phyloP scores from a whole-genome alignment of 2,113 vertebrate genomes.

The Noturus placidus region DNA sequence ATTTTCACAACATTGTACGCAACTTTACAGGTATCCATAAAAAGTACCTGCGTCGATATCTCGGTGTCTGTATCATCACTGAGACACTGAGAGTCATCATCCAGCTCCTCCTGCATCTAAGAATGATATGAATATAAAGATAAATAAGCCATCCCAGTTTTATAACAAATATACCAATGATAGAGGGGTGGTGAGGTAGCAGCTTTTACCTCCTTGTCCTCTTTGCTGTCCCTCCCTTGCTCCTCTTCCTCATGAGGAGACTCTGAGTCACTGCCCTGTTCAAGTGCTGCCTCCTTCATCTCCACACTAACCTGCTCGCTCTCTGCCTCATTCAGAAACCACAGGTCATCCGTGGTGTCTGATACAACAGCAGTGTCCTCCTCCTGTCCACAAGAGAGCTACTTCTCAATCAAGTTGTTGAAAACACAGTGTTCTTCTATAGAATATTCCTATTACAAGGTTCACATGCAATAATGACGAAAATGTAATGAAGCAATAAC shows the following conservation, averaged over 20 bases:
- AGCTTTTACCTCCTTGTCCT: conserved; percentile 65
- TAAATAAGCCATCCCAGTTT: neutral
- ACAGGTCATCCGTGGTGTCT: conserved; percentile 93
- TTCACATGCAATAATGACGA: neutral
- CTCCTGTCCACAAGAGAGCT: conserved; percentile 80
- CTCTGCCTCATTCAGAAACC: conserved; percentile 87
- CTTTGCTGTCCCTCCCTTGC: conserved; percentile 62
- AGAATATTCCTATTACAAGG: neutral
- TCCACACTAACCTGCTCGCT: conserved; percentile 83
- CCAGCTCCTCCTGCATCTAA: conserved; percentile 83
- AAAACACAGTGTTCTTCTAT: neutral
- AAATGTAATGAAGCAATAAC: neutral
- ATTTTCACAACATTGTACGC: neutral
- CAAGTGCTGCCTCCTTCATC: conserved; percentile 78
- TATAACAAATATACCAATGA: neutral
- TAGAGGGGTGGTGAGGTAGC: neutral
- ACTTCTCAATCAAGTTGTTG: conserved; percentile 65
- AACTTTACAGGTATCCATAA: neutral
- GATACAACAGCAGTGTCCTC: conserved; percentile 92
- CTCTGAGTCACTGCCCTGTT: conserved; percentile 73
- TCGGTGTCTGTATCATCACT: conserved; percentile 91
- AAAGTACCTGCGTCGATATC: conserved; percentile 80
- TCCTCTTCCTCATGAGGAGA: conserved; percentile 64
- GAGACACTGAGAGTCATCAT: conserved; percentile 84
- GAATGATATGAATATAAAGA: neutral